A percentile compares a stretch with the other conserved stretches of the same genome.
Evolutionary conservation across 2,888 invertebrate species (phyloP).

Genomic region (Ennomos erosarius): DNA sequence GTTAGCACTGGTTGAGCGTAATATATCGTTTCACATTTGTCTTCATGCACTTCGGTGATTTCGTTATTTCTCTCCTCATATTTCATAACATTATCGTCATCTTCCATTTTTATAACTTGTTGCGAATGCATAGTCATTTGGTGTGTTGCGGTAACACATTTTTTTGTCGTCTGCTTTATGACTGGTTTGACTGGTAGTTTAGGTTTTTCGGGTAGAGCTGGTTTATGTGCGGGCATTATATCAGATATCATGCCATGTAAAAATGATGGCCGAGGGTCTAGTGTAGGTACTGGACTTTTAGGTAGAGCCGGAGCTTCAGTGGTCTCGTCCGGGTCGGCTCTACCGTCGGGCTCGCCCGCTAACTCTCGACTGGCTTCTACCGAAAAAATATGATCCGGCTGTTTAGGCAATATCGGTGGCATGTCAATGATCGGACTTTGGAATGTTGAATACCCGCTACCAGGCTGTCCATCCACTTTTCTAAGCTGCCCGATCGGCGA

Average conservation of each 20-base stretch:
- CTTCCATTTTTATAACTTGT: conserved; percentile 69
- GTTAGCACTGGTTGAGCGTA: conserved; percentile 79
- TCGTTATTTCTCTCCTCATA: conserved; percentile 73
- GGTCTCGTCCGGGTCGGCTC: conserved; percentile 91
- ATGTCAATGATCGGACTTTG: conserved; percentile 79
- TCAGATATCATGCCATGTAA: conserved; percentile 87
- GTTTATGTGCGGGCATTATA: conserved; percentile 77
- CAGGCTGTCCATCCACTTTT: conserved; percentile 76
- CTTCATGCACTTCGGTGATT: conserved; percentile 67
- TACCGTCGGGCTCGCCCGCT: conserved; percentile 94
- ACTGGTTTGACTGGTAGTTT: conserved; percentile 85
- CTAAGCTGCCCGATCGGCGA: conserved; percentile 75
- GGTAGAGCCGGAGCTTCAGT: conserved; percentile 89
- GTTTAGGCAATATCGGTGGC: conserved; percentile 77
- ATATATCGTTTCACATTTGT: conserved; percentile 72
- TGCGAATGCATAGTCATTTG: conserved; percentile 84
- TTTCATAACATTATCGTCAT: conserved; percentile 60
- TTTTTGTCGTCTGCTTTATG: conserved; percentile 81
- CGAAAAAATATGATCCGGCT: conserved; percentile 73
- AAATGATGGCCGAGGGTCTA: conserved; percentile 88
- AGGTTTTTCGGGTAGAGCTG: conserved; percentile 90
- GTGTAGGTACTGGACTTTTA: conserved; percentile 87
- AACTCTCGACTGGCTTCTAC: conserved; percentile 89
- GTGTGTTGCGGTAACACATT: conserved; percentile 64
- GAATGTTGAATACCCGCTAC: conserved; percentile 78